A percentile compares a stretch with the other conserved stretches of the same genome.
These are phyloP conservation scores for Apotomis turbidana DNA, from an alignment of 2,888 invertebrate species.

Conservation along the genomic window DNA sequence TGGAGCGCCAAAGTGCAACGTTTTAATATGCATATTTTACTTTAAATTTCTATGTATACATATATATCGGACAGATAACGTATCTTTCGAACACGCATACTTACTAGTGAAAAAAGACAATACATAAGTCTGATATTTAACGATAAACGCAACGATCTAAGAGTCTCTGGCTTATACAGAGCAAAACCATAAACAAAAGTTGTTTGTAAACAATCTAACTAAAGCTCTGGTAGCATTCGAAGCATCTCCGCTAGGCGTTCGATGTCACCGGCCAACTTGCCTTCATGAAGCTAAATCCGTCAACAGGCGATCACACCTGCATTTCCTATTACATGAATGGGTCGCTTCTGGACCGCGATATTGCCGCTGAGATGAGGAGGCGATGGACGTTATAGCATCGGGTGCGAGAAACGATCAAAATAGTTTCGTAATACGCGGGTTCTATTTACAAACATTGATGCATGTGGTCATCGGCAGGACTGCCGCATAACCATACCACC, in stretches of 20 bases:
- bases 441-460: constrained; percentile 84
- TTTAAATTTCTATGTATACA: background rate
- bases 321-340: constrained; percentile 53
- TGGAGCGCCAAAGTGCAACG: constrained; percentile 49
- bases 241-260: constrained; percentile 58
- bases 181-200: constrained; percentile 41
- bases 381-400: constrained; percentile 58
- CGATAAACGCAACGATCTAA: background rate
- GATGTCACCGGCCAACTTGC: constrained; percentile 64
- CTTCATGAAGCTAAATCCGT: constrained; percentile 49
- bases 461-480: constrained; percentile 83
- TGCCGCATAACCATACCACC: constrained; percentile 79
- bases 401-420: constrained; percentile 62
- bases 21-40: constrained; percentile 11
- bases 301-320: constrained; percentile 46
- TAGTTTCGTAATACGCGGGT: constrained; percentile 65
- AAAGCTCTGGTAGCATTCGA: constrained; percentile 56
- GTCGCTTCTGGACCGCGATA: constrained; percentile 47
- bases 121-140: background rate
- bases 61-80: background rate
- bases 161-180: background rate
- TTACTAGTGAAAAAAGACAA: background rate
- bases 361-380: constrained; percentile 52
- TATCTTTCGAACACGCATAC: background rate
- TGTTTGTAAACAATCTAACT: constrained; percentile 75